These are phyloP conservation scores for Lasioglossum villosulum DNA, from an alignment of 2,888 invertebrate genomes.

Conservation along the genomic window DNA sequence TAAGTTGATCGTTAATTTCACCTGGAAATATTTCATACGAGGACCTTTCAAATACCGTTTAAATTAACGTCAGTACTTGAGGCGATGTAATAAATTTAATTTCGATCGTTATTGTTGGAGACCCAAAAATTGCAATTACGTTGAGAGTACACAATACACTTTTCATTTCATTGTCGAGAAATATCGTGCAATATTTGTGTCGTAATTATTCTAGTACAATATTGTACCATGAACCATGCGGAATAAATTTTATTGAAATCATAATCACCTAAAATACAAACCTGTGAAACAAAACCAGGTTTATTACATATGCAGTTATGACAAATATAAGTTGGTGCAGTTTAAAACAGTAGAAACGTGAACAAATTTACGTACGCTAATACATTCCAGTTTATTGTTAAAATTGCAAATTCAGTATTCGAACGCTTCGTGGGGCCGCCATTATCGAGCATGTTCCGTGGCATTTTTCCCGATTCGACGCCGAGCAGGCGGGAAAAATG, in stretches of 20 bases:
- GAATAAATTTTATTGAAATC: not conserved
- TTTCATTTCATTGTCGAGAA: not conserved
- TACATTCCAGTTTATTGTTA: too few species aligned
- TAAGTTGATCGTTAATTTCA: not conserved
- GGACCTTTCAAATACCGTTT: not conserved
- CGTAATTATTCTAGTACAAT: not conserved
- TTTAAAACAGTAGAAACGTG: too few species aligned
- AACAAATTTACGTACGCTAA: too few species aligned
- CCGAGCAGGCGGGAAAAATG: not conserved
- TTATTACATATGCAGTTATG: not conserved
- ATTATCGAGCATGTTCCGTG: not conserved
- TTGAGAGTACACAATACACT: not conserved
- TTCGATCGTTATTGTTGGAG: not conserved
- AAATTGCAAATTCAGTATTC: not conserved
- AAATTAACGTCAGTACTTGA: not conserved
- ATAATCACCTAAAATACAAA: not conserved
- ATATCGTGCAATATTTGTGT: not conserved
- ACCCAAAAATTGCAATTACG: not conserved
- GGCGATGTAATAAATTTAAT: not conserved
- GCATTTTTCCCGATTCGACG: not conserved
- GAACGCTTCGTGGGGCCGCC: not conserved
- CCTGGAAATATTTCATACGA: not conserved
- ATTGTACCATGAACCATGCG: too few species aligned
- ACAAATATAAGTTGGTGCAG: too few species aligned
- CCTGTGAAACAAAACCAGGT: not conserved